Percentiles rank a stretch among this genome's conserved stretches.
These are phyloP conservation scores for Cephus sareptanus DNA, from an alignment of 2,888 invertebrate genomes.

Conservation along the genomic window DNA sequence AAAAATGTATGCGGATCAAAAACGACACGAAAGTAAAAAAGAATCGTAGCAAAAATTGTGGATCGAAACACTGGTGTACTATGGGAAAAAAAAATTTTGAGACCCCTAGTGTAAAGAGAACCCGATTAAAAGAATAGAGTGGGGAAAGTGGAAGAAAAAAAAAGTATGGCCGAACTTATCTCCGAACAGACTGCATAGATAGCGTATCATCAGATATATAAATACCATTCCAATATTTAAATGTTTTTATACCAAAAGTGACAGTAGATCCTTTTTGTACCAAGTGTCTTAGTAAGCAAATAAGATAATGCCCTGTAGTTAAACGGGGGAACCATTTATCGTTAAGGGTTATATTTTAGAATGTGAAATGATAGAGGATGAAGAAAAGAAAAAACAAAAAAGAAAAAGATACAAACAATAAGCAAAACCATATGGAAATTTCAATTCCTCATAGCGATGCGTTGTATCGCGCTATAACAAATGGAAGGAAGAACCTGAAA, in stretches of 20 bases:
- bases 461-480: neutral
- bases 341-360: neutral
- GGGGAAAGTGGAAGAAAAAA: constrained; percentile 12
- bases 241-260: constrained; percentile 59
- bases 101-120: neutral
- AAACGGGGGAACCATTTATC: neutral
- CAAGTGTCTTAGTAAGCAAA: constrained; percentile 48
- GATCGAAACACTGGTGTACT: neutral
- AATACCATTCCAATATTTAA: constrained; percentile 59
- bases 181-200: constrained; percentile 42
- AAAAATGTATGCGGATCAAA: constrained; percentile 4
- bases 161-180: constrained; percentile 14
- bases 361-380: constrained; percentile 8
- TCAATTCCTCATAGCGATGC: neutral
- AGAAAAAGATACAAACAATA: neutral
- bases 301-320: neutral
- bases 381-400: neutral
- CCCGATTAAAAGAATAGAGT: neutral
- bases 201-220: constrained; percentile 33
- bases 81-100: neutral
- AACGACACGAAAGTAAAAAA: constrained; percentile 3
- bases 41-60: neutral
- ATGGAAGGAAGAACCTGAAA: constrained; percentile 24
- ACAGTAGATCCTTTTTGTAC: constrained; percentile 54
- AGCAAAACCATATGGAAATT: neutral